Evolutionary conservation across 2,888 invertebrate genomes (phyloP).

Genomic region (Anthophora plumipes): DNA sequence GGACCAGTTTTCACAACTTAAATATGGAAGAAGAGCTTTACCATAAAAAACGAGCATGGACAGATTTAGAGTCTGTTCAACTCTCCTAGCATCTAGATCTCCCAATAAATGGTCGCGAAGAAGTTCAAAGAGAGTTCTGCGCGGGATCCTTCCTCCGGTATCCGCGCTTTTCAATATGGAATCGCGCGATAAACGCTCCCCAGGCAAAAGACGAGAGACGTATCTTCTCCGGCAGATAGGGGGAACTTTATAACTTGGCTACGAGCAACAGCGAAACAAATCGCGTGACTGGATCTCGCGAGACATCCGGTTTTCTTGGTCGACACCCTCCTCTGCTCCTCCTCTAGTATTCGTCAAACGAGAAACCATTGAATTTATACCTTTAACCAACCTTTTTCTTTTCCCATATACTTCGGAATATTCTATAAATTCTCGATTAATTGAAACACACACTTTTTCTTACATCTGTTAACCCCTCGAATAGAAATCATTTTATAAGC

Average conservation of each 20-base stretch:
- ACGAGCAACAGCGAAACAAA: conserved; percentile 58
- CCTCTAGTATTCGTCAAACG: conserved; percentile 12
- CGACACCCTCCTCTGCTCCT: conserved; percentile 19
- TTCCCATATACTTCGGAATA: not conserved
- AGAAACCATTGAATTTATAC: not conserved
- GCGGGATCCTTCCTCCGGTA: conserved; percentile 44
- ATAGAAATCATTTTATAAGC: too few relatives aligned
- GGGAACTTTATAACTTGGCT: conserved; percentile 61
- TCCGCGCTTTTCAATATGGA: conserved; percentile 64
- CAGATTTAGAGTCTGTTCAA: not conserved
- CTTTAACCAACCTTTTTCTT: not conserved
- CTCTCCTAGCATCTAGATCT: conserved; percentile 5
- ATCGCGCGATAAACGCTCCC: conserved; percentile 61
- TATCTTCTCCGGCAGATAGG: conserved; percentile 60
- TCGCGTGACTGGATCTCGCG: conserved; percentile 57
- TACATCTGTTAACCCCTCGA: not conserved
- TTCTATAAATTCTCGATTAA: too few relatives aligned
- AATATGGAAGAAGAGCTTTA: too few relatives aligned
- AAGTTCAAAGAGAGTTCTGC: conserved; percentile 16
- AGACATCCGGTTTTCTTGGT: conserved; percentile 49
- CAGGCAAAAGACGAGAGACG: conserved; percentile 43
- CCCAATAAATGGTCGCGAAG: conserved; percentile 37
- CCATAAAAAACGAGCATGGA: conserved; percentile 8
- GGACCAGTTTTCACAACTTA: too few relatives aligned
- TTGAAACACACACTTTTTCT: not conserved